Conservation (phyloP, 2,797 vertebrate species). For the Cetoscarus ocellatus region DNA sequence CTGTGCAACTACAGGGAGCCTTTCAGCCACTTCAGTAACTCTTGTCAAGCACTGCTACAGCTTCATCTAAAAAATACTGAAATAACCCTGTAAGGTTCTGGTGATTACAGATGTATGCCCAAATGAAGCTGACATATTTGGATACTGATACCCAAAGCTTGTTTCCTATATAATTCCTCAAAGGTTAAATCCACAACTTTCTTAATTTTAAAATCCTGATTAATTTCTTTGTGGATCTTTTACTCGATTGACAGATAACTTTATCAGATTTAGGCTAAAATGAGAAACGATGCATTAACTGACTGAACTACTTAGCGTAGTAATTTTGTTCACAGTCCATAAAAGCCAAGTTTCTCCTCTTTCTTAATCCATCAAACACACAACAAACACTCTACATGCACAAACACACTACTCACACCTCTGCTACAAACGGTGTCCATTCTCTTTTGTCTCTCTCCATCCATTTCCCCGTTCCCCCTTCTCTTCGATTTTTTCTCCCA, state of each 20-base stretch:
- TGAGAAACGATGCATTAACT: not conserved
- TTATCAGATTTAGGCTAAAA: not conserved
- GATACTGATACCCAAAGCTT: too few relatives aligned
- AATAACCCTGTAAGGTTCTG: too few relatives aligned
- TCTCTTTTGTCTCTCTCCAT: conserved; percentile 11
- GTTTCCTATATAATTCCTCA: too few relatives aligned
- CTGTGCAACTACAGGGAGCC: too few relatives aligned
- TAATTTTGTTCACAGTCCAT: not conserved
- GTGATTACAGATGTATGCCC: too few relatives aligned
- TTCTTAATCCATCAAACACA: conserved; percentile 10
- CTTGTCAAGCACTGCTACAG: too few relatives aligned
- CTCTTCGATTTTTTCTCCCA: conserved; percentile 6
- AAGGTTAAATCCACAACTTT: not conserved
- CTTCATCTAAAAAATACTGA: too few relatives aligned
- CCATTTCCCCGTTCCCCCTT: conserved; percentile 7
- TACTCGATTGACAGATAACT: not conserved
- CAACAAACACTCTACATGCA: not conserved
- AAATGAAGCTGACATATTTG: not conserved
- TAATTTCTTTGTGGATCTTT: not conserved
- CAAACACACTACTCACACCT: conserved; percentile 4
- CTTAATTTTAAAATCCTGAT: not conserved
- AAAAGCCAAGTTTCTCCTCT: not conserved
- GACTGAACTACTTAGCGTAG: not conserved
- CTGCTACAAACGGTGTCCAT: not conserved
- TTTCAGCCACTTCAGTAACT: too few relatives aligned